Percentiles rank a stretch among this genome's conserved stretches.
Conservation (phyloP, 2,113 vertebrate species). For the Steatornis caripensis region DNA sequence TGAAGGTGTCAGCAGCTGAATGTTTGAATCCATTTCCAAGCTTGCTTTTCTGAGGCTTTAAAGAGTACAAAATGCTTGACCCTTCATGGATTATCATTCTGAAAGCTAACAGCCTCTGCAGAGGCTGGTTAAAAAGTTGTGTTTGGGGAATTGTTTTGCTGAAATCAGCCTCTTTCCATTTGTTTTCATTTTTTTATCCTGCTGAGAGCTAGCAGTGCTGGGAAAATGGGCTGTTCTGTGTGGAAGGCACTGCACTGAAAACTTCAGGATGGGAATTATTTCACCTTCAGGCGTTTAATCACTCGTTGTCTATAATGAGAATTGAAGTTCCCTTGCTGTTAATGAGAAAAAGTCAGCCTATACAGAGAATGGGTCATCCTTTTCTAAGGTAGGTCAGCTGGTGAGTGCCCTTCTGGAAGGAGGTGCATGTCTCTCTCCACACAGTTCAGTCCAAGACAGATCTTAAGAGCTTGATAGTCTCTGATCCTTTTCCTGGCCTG, state of each 20-base stretch:
- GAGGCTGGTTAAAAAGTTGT: background rate
- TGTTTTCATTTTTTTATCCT: background rate
- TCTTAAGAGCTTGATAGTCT: background rate
- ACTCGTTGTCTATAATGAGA: background rate
- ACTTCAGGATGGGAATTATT: background rate
- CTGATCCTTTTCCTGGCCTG: background rate
- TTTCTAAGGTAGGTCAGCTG: background rate
- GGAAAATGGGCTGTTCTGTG: background rate
- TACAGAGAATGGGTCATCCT: background rate
- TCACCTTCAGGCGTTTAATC: background rate
- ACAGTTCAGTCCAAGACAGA: background rate
- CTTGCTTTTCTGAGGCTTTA: background rate
- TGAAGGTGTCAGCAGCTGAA: background rate
- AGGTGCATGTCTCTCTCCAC: background rate
- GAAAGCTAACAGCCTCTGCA: background rate
- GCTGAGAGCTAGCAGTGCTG: background rate
- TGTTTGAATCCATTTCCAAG: background rate
- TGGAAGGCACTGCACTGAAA: background rate
- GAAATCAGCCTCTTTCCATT: background rate
- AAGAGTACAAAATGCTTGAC: background rate
- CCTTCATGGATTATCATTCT: background rate
- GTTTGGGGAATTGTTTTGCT: background rate
- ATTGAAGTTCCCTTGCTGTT: background rate
- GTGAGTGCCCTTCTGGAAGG: background rate
- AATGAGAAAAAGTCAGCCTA: background rate